Percentiles rank a stretch among this genome's conserved stretches.
Evolutionary conservation across 1,140 invertebrate genomes (phyloP).

Genomic region (Akabosia matsudoensis): DNA sequence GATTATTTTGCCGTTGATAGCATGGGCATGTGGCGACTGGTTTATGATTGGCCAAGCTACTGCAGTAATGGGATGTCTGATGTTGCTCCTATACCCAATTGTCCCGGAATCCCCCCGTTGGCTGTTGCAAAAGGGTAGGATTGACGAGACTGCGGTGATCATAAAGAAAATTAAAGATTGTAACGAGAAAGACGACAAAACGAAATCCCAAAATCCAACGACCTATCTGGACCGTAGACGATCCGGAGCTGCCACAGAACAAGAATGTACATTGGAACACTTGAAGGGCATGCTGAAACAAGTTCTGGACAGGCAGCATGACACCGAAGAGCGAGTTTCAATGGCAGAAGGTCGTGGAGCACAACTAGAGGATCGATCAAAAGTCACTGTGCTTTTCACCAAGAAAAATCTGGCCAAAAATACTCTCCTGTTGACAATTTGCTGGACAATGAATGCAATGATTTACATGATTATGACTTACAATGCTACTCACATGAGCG

Average conservation of each 20-base stretch:
- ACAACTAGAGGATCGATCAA: not conserved
- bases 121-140: slow-evolving; percentile 54
- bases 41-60: slow-evolving; percentile 36
- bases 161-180: slow-evolving; percentile 43
- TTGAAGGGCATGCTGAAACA: not conserved
- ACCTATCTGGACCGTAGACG: slow-evolving; percentile 2
- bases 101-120: slow-evolving; percentile 57
- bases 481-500: slow-evolving; percentile 21
- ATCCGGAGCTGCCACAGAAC: not conserved
- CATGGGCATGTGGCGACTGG: slow-evolving; percentile 37
- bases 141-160: slow-evolving; percentile 54
- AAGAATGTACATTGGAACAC: not conserved
- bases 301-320: not conserved
- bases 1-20: slow-evolving; percentile 36
- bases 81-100: slow-evolving; percentile 49
- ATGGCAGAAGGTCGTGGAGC: not conserved
- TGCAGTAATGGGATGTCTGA: slow-evolving; percentile 28
- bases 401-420: slow-evolving; percentile 8
- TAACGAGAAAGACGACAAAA: slow-evolving; percentile 35
- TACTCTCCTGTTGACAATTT: not conserved
- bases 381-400: not conserved
- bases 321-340: not conserved
- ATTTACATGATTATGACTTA: not conserved
- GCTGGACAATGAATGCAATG: not conserved
- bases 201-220: too few relatives aligned